Percentiles rank a stretch among this genome's conserved stretches.
phyloP scores from a whole-genome alignment of 2,888 invertebrate species.

The Elegia similella region DNA sequence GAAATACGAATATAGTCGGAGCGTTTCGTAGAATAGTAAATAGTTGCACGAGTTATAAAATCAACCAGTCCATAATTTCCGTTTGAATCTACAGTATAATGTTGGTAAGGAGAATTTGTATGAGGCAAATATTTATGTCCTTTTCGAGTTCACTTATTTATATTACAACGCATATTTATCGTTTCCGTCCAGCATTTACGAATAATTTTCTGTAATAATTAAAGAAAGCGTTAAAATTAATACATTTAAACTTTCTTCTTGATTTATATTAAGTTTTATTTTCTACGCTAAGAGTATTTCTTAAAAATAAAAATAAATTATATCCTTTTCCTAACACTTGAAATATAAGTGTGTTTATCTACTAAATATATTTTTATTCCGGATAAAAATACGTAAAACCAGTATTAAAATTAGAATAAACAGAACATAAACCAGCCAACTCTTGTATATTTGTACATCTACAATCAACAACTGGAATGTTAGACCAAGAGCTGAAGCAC shows the following conservation, averaged over 20 bases:
- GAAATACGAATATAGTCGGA: neutral
- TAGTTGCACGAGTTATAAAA: constrained; percentile 7
- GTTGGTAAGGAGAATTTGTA: neutral
- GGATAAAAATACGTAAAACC: neutral
- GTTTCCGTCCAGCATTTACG: neutral
- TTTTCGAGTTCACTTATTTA: neutral
- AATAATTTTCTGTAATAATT: no score
- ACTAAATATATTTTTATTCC: no score
- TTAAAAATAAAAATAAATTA: no score
- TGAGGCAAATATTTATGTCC: constrained; percentile 3
- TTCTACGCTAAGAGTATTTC: no score
- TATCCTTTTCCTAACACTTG: no score
- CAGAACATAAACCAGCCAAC: neutral
- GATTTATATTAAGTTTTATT: no score
- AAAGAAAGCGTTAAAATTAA: no score
- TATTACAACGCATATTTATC: neutral
- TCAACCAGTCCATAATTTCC: constrained; percentile 7
- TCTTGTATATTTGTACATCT: constrained; percentile 4
- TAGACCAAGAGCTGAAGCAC: constrained; percentile 2
- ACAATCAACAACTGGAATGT: constrained; percentile 5
- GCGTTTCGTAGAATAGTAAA: constrained; percentile 2
- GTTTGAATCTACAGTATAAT: neutral
- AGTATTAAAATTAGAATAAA: neutral
- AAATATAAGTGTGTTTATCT: no score
- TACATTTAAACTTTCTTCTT: no score